Base-by-base conservation (phyloP, 2,888 invertebrate genomes). In the Conistra vaccinii region DNA sequence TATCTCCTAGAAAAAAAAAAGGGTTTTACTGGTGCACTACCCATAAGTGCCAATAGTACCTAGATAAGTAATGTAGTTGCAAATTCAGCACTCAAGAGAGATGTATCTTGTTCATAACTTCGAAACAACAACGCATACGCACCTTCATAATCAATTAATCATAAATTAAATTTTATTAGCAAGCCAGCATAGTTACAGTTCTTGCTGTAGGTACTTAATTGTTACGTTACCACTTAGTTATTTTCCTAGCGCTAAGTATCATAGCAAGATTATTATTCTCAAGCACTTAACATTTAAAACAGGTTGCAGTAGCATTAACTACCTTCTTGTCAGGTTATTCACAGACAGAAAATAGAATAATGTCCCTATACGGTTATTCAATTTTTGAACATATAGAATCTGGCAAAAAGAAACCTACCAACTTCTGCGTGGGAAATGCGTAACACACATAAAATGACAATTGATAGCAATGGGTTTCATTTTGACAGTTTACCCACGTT, bases 231-330 rank as follows among this genome's bases (percentile, higher is more conserved):
- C 61, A 76, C 70, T 69, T 69, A 45, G 68, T 80, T 77, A 77
- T 82, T 68, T 80, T 80, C 81, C 81, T 51, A 60, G 20, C 42
- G 55, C 7, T 53, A 32, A 80, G 55, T 76, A 65, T 45, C 14
- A 14, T 48, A 61, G 23, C 26, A 29, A 67, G 67, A 82, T 77
- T 42, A 71, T 71, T 68, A 77, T 77, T 71, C 65, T 68, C 20
- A 58, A 65, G 60, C 29, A 65, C 29, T 51, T 23, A 51, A 65
- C 53, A 71, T 51, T 29, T 80, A 29, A 55, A 79, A 60, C 76
- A 61, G 63, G 72, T 66, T 82, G 17, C 68, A 69, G 26, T 57
- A 48, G 10, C 7, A 20, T 58, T 14, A 32, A 48, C 35, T 10
- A 32, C 14, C 20, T 45, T 60, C 60, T 65, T 65, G 48, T n/a